Percentiles rank a stretch among this genome's conserved stretches.
Conservation (phyloP, 2,113 vertebrate species). For the Leptocoma aspasia region DNA sequence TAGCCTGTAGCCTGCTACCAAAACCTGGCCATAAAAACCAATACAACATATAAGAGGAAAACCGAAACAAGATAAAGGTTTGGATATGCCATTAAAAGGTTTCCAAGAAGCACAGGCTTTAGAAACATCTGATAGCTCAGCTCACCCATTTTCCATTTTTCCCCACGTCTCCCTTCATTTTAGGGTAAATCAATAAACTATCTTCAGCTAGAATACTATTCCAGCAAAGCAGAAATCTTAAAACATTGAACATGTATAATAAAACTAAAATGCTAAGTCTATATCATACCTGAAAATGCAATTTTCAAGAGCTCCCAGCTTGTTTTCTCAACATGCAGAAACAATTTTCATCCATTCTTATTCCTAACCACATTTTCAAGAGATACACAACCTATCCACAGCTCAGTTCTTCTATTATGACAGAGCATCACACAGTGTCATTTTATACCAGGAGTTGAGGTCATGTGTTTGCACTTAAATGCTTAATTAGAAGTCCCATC, state of each 20-base stretch:
- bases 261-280: not conserved
- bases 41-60: not conserved
- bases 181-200: not conserved
- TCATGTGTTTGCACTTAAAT: not conserved
- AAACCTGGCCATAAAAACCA: not conserved
- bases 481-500: not conserved
- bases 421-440: not conserved
- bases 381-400: not conserved
- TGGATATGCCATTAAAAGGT: not conserved
- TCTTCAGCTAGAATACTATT: not conserved
- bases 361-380: not conserved
- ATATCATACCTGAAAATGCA: not conserved
- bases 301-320: not conserved
- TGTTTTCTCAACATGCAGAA: not conserved
- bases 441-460: not conserved
- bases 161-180: not conserved
- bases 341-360: not conserved
- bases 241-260: not conserved
- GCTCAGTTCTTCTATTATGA: not conserved
- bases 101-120: not conserved
- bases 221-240: not conserved
- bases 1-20: not conserved
- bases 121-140: not conserved
- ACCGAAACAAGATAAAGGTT: not conserved
- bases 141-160: not conserved